A percentile compares a stretch with the other conserved stretches of the same genome.
Evolutionary conservation across 2,797 vertebrate species (phyloP).

Genomic region (Tangara arthus): DNA sequence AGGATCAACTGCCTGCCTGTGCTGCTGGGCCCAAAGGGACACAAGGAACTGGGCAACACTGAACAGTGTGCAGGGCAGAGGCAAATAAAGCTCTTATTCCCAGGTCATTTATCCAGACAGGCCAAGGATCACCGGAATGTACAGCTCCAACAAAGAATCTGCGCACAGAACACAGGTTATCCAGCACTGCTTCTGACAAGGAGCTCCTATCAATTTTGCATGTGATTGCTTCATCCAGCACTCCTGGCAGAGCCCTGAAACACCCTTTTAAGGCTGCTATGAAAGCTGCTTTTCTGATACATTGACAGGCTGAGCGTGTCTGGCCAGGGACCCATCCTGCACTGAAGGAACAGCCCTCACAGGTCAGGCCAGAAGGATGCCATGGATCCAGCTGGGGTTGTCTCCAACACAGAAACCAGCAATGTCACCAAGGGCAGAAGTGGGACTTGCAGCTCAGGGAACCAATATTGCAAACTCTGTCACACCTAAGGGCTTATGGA

Average conservation of each 20-base stretch:
- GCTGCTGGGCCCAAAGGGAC: background rate
- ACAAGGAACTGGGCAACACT: background rate
- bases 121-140: background rate
- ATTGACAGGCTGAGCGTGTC: background rate
- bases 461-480: accelerated
- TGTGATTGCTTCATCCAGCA: background rate
- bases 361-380: background rate
- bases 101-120: background rate
- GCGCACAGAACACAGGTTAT: background rate
- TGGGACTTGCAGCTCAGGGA: background rate
- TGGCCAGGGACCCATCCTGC: background rate
- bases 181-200: background rate
- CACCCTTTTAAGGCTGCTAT: background rate
- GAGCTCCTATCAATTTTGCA: background rate
- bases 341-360: accelerated
- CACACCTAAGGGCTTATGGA: background rate
- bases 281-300: background rate
- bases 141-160: background rate
- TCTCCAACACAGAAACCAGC: background rate
- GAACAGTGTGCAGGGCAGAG: too few relatives aligned
- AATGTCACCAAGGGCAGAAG: background rate
- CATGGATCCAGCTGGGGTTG: background rate
- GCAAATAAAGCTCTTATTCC: background rate
- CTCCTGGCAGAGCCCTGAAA: background rate
- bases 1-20: background rate